A percentile compares a stretch with the other conserved stretches of the same genome.
Evolutionary conservation across 2,113 vertebrate species (phyloP).

Genomic region (Megaceryle maxima): DNA sequence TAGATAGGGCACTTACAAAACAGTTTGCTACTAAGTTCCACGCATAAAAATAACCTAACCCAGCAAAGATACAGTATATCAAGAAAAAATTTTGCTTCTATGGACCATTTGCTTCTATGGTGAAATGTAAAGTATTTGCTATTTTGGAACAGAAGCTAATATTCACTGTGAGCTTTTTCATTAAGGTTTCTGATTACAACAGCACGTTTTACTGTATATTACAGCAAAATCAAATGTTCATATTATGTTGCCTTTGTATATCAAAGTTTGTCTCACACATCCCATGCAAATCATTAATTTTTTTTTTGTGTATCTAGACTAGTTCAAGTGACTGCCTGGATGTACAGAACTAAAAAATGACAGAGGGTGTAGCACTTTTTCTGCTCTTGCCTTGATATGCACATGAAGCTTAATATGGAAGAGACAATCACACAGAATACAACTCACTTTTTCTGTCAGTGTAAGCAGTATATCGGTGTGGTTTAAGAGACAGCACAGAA

Average conservation of each 20-base stretch:
- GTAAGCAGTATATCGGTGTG: not conserved
- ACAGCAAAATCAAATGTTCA: not conserved
- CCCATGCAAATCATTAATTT: not conserved
- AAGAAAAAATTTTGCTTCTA: not conserved
- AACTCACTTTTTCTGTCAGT: not conserved
- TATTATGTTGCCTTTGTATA: not conserved
- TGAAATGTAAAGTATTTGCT: not conserved
- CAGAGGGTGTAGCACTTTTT: not conserved
- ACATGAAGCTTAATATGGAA: not conserved
- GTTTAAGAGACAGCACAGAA: not conserved
- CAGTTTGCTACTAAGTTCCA: not conserved
- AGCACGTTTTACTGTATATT: not conserved
- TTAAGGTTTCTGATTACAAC: conserved; percentile 23
- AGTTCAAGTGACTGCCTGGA: not conserved
- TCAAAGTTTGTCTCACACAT: not conserved
- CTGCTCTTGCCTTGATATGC: not conserved
- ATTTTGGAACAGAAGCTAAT: not conserved
- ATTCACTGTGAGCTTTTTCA: not conserved
- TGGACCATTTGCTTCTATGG: not conserved
- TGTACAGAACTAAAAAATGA: not conserved
- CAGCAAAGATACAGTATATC: not conserved
- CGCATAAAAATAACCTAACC: not conserved
- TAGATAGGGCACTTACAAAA: not conserved
- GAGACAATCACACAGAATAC: not conserved
- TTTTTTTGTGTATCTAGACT: not conserved